phyloP scores from a whole-genome alignment of 2,888 invertebrate species.

The Lepeophtheirus nordmannii region DNA sequence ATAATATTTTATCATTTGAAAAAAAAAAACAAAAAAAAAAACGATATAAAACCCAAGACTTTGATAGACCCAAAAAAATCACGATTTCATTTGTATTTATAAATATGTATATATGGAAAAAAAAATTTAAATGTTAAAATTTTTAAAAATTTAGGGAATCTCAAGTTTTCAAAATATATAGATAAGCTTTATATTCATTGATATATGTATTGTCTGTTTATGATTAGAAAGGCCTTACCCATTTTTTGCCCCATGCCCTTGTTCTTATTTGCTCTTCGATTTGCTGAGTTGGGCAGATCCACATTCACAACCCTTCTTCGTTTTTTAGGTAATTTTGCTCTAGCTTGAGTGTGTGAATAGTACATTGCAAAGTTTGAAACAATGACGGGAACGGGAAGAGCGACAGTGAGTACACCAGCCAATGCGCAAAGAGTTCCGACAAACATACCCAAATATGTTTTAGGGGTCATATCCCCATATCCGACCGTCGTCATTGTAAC shows the following conservation, averaged over 20 bases:
- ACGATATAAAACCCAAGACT: too few relatives aligned
- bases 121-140: too few relatives aligned
- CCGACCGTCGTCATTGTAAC: constrained; percentile 98
- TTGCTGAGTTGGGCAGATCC: constrained; percentile 65
- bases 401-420: constrained; percentile 95
- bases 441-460: constrained; percentile 96
- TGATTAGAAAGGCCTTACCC: constrained; percentile 48
- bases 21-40: too few relatives aligned
- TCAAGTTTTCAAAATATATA: too few relatives aligned
- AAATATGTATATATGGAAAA: too few relatives aligned
- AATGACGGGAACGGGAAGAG: constrained; percentile 95
- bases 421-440: constrained; percentile 94
- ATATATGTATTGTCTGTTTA: too few relatives aligned
- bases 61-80: too few relatives aligned
- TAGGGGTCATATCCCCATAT: constrained; percentile 96
- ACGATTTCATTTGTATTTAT: too few relatives aligned
- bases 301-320: constrained; percentile 87
- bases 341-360: constrained; percentile 78
- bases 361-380: constrained; percentile 98
- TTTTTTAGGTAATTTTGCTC: constrained; percentile 97
- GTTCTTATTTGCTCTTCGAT: constrained; percentile 33
- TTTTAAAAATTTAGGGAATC: too few relatives aligned
- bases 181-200: too few relatives aligned
- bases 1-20: too few relatives aligned
- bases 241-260: constrained; percentile 51